These are phyloP conservation scores for Caenorhabditis auriculariae DNA, from an alignment of 2,888 invertebrate genomes.

Conservation along the genomic window DNA sequence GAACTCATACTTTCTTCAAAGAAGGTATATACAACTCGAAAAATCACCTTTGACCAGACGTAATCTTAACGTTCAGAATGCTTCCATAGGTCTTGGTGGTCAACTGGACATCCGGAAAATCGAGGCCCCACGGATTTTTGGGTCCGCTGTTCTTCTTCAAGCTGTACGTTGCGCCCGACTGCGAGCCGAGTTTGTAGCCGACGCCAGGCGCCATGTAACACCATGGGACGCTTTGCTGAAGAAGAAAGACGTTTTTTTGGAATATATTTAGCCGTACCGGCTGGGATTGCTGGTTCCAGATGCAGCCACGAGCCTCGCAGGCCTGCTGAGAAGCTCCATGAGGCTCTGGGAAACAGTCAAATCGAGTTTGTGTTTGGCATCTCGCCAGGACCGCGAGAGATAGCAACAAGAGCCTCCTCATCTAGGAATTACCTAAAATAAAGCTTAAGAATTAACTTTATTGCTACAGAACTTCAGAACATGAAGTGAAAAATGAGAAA, in stretches of 20 bases:
- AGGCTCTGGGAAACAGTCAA: constrained; percentile 54
- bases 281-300: constrained; percentile 42
- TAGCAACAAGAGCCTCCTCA: no score
- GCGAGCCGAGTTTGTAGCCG: constrained; percentile 38
- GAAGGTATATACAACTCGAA: background rate
- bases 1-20: no score
- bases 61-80: constrained; percentile 43
- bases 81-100: constrained; percentile 32
- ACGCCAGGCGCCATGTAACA: constrained; percentile 45
- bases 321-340: constrained; percentile 24
- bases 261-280: background rate
- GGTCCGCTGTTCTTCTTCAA: constrained; percentile 34
- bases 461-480: no score
- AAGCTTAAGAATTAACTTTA: no score
- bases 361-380: no score
- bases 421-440: no score
- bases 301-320: constrained; percentile 52
- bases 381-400: no score
- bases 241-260: background rate
- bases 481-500: no score
- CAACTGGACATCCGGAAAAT: constrained; percentile 30
- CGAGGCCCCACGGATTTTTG: constrained; percentile 48
- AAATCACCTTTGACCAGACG: constrained; percentile 3
- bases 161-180: constrained; percentile 15
- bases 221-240: constrained; percentile 37